Base-by-base conservation (phyloP, 92 coral and sea anemone species). In the Actinostola sp. region DNA sequence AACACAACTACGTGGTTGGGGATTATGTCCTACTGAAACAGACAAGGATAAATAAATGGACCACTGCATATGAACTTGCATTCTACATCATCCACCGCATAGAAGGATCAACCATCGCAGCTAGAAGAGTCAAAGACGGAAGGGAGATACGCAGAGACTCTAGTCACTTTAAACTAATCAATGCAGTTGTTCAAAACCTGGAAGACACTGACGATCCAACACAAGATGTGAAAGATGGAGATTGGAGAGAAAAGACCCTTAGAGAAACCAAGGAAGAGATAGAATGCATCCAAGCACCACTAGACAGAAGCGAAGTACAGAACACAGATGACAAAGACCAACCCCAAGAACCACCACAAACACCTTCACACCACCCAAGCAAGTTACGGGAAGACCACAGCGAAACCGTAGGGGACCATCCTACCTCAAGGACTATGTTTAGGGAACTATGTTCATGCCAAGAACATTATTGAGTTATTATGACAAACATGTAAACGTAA, bases 11-110 rank as follows among this genome's bases (percentile, higher is more conserved):
- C 27, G 30, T 21, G 0, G 8, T 21, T 28, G 85, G 77, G 53
- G 89, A 78, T 61, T 66, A 82, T 67, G 82, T 82, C 2, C 75
- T 87, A 35, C 42, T 77, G 85, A 77, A 83, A 42, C 59, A 72
- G 55, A 78, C 59, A 28, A 73, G 73, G 73, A 66, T 26, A 32
- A 82, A 73, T 72, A 83, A 88, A 59, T 73, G 85, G 86, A 56
- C 86, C 7, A 78, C 80, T 50, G 85, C 85, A 1, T 77, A 54
- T 35, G 76, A 87, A 55, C 85, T 86, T 73, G 79, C 86, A 29
- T 73, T 76, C 78, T 87, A 82, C 49, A 72, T 52, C 25, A 68
- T 87, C 60, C 29, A 75, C 63, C 70, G 61, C 13, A 73, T 71
- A 14, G 82, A 82, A 10, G 85, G 88, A 25, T 87, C 82, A 49